These are phyloP conservation scores for Halcyon malimbica DNA, from an alignment of 2,113 vertebrate species.

Conservation along the genomic window DNA sequence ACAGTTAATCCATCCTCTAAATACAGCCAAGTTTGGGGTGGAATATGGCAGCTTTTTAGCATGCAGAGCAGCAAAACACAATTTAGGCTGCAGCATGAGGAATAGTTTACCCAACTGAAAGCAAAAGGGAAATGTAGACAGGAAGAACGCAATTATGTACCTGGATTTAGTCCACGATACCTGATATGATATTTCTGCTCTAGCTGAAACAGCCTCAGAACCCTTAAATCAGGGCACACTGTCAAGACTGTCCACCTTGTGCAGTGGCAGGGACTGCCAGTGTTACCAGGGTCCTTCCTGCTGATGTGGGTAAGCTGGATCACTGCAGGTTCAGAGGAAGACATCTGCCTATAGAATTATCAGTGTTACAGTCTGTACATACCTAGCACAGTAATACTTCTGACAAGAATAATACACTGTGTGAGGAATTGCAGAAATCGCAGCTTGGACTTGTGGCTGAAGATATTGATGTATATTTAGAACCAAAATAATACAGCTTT, in stretches of 20 bases:
- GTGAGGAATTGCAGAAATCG: not conserved
- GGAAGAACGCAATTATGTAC: slow-evolving; percentile 17
- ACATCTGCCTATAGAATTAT: not conserved
- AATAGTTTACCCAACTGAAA: slow-evolving; percentile 22
- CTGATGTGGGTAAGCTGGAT: not conserved
- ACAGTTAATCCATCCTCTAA: slow-evolving; percentile 61
- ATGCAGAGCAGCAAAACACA: not conserved
- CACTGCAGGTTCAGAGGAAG: not conserved
- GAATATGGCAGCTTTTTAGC: slow-evolving; percentile 42
- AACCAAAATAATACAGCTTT: not conserved
- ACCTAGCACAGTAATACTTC: not conserved
- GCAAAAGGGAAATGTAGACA: slow-evolving; percentile 19
- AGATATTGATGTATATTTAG: not conserved
- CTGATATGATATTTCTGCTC: not conserved
- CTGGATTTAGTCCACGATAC: slow-evolving; percentile 5
- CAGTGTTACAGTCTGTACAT: not conserved
- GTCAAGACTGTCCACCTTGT: not conserved
- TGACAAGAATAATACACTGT: not conserved
- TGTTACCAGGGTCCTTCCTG: not conserved
- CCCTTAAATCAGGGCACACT: not conserved
- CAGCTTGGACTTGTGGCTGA: not conserved
- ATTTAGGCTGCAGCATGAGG: not conserved
- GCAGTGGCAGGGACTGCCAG: not conserved
- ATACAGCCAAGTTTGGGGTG: slow-evolving; percentile 44
- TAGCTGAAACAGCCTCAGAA: not conserved